Evolutionary conservation across 2,113 vertebrate species (phyloP).

Genomic region (Dasypus novemcinctus): DNA sequence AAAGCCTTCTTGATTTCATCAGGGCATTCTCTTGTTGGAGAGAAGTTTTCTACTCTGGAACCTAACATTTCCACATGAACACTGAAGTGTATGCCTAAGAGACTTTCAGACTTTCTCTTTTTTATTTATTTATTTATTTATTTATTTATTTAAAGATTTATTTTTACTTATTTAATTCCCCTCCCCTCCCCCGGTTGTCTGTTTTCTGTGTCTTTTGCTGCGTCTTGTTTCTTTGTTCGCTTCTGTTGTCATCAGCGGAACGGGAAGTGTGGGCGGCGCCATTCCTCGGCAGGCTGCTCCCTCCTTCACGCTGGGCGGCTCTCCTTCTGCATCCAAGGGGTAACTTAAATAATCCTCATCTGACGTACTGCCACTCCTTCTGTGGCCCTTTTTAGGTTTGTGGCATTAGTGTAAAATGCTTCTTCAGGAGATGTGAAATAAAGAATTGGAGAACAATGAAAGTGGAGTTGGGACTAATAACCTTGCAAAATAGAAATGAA

Average conservation of each 20-base stretch:
- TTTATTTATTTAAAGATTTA: too few relatives aligned
- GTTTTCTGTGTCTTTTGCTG: too few relatives aligned
- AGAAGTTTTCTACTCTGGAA: background rate
- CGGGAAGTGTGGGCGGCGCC: too few relatives aligned
- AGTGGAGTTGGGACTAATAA: background rate
- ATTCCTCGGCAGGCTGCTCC: too few relatives aligned
- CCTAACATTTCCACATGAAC: background rate
- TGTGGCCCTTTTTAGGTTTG: background rate
- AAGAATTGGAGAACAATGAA: background rate
- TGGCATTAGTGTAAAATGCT: background rate
- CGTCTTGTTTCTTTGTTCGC: too few relatives aligned
- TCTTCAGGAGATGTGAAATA: background rate
- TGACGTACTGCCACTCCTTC: background rate
- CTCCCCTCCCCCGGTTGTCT: too few relatives aligned
- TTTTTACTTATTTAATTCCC: too few relatives aligned
- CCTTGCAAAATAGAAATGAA: background rate
- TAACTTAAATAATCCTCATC: background rate
- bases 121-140: too few relatives aligned
- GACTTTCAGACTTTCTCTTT: background rate
- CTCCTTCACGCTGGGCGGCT: too few relatives aligned
- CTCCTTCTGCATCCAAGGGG: too few relatives aligned
- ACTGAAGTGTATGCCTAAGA: background rate
- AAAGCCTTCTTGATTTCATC: background rate
- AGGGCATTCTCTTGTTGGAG: background rate
- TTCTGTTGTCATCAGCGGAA: too few relatives aligned